phyloP scores from a whole-genome alignment of 1,140 invertebrate species.

The Portunus trituberculatus region DNA sequence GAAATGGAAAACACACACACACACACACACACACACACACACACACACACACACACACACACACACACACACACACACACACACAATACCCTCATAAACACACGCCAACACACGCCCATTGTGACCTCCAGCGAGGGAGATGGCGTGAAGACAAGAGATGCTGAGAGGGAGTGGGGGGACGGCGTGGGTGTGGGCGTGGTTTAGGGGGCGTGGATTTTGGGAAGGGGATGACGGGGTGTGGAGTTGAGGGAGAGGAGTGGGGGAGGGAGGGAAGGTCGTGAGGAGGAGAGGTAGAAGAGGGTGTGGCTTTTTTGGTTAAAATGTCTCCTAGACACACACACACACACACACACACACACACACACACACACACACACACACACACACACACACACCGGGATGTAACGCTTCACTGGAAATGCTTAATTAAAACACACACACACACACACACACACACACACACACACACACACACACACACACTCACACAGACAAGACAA shows the following conservation, averaged over 20 bases:
- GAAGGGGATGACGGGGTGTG: background rate
- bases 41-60: background rate
- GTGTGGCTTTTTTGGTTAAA: background rate
- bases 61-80: background rate
- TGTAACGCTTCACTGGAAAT: too few species aligned
- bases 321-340: too few species aligned
- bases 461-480: too few species aligned
- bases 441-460: too few species aligned
- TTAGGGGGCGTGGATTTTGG: background rate
- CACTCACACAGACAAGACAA: too few species aligned
- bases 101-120: too few species aligned
- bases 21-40: slow-evolving; percentile 29
- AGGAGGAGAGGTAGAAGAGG: background rate
- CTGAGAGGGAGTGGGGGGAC: background rate
- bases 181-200: background rate
- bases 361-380: too few species aligned
- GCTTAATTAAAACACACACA: too few species aligned
- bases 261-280: background rate
- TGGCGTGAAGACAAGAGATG: background rate
- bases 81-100: too few species aligned
- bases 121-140: too few species aligned
- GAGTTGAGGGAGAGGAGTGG: background rate
- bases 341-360: too few species aligned
- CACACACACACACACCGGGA: too few species aligned
- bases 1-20: background rate